These are phyloP conservation scores for Sphinx pinastri DNA, from an alignment of 2,888 invertebrate species.

Conservation along the genomic window DNA sequence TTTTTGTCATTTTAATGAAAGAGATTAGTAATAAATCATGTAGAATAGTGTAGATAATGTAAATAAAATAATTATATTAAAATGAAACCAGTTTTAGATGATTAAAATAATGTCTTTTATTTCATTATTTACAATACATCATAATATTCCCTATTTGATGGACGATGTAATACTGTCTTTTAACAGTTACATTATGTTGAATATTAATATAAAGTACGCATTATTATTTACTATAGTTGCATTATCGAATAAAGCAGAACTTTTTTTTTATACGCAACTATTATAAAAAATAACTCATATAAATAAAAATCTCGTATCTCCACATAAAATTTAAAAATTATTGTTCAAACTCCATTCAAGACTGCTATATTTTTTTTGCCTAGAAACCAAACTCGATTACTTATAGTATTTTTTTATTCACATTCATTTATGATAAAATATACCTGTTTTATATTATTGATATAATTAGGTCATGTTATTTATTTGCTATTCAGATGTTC, in stretches of 20 bases:
- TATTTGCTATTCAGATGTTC: no score
- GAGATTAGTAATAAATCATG: constrained; percentile 17
- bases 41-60: constrained; percentile 44
- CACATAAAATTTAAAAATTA: not conserved
- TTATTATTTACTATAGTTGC: not conserved
- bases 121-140: constrained; percentile 59
- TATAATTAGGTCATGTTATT: no score
- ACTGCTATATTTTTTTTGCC: no score
- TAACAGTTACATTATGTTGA: constrained; percentile 43
- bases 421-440: no score
- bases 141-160: constrained; percentile 17
- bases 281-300: no score
- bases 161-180: constrained; percentile 55
- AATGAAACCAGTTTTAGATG: constrained; percentile 63
- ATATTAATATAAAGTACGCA: not conserved
- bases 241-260: not conserved
- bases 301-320: no score
- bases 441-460: no score
- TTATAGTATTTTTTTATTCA: no score
- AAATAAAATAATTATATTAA: constrained; percentile 39
- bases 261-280: not conserved
- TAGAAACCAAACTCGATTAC: no score
- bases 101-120: constrained; percentile 83
- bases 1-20: not conserved
- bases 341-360: not conserved